These are phyloP conservation scores for Anoplopoma fimbria DNA, from an alignment of 2,113 vertebrate species.

Conservation along the genomic window DNA sequence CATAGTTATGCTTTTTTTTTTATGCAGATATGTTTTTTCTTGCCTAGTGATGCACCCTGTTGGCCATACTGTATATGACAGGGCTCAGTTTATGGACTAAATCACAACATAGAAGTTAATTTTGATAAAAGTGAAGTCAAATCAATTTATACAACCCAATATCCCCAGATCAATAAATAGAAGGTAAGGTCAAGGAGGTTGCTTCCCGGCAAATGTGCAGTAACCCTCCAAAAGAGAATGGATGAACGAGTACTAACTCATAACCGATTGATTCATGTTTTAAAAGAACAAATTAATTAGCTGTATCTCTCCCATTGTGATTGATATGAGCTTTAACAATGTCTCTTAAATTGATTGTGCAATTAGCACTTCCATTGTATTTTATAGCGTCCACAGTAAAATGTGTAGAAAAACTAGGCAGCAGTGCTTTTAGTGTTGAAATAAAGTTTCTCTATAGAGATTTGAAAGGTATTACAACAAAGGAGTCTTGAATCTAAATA, in stretches of 20 bases:
- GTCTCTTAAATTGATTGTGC: neutral
- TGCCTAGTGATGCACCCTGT: conserved; percentile 55
- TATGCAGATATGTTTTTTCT: conserved; percentile 12
- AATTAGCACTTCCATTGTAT: neutral
- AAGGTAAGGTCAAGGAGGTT: neutral
- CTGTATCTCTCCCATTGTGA: neutral
- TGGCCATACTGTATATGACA: conserved; percentile 47
- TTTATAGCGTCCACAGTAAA: neutral
- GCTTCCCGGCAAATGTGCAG: neutral
- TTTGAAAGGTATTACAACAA: neutral
- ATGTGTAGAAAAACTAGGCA: neutral
- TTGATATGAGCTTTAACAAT: neutral
- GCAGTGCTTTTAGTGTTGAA: neutral
- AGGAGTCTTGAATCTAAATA: neutral
- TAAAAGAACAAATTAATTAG: neutral
- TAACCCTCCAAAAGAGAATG: neutral
- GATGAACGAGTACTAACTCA: neutral
- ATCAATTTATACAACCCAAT: neutral
- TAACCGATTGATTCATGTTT: neutral
- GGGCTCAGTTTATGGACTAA: neutral
- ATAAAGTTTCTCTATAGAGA: neutral
- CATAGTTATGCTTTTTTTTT: neutral
- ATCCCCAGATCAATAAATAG: neutral
- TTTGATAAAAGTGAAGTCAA: neutral
- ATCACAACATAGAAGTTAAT: neutral